Evolutionary conservation across 2,113 vertebrate species (phyloP), one percentile per base, ranked within the genome.

Genomic region (Saguinus midas): DNA sequence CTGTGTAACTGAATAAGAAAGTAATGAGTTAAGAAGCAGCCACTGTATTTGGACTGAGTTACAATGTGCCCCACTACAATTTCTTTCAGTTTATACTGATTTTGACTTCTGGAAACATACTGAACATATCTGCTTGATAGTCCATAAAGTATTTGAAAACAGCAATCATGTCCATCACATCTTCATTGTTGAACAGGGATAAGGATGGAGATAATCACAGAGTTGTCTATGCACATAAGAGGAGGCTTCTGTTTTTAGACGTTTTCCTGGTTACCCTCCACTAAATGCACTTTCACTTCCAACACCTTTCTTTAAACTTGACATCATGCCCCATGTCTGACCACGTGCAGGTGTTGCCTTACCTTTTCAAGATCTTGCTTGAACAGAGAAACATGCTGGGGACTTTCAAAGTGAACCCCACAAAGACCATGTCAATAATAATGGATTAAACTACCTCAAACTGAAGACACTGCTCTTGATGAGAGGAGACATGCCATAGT

Each of bases 271-370:
- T 21, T 85, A 0, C 21, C 32, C 91, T 37, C 50, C 16, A 86
- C 20, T 45, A 81, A 64, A 72, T 82, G 20, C 37, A 93, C 55
- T 94, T 87, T 81, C 20, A 90, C 29, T 75, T 96, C 29, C 32
- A 93, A 94, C 6, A 40, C n/a, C 73, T 52, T 93, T 81, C 64
- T 94, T 93, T 93, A 72, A 73, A 64, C 37, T 79, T 61, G 82
- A 32, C 16, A 58, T 70, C 16, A 58, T 70, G 57, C n/a, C 29
- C 40, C 23, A 40, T 45, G 50, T 87, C 76, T 83, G 76, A 93
- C n/a, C 75, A 79, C 16, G 66, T 57, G 13, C 37, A 90, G 32
- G 1, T 93, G 23, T 29, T 75, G 55, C n/a, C 29, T 96, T 94
- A 58, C 20, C 18, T 92, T 94, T 32, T 79, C 76, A 93, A 79